A percentile compares a stretch with the other conserved stretches of the same genome.
These are phyloP conservation scores for Gastrophryne carolinensis DNA, from an alignment of 2,797 vertebrate species.

Conservation along the genomic window DNA sequence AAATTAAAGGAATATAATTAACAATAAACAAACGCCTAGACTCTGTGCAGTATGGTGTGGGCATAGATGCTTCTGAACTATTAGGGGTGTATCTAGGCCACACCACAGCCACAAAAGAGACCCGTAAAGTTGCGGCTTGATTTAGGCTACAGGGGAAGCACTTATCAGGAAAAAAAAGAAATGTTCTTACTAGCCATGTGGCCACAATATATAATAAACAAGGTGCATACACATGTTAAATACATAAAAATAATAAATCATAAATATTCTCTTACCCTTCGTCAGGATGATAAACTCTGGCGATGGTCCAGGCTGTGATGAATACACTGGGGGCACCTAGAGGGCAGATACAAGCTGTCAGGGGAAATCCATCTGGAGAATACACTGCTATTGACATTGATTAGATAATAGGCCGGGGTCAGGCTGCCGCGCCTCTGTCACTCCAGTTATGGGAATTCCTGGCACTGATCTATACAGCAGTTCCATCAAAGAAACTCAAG, in stretches of 20 bases:
- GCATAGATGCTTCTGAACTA: too few species aligned
- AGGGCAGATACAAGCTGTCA: background rate
- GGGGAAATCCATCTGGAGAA: background rate
- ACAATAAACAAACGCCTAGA: too few species aligned
- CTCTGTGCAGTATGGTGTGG: too few species aligned
- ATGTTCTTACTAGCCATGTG: too few species aligned
- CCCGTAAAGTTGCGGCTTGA: too few species aligned
- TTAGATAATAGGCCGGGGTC: background rate
- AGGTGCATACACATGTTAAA: background rate
- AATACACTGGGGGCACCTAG: slow-evolving; percentile 86
- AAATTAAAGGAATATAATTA: too few species aligned
- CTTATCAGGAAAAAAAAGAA: too few species aligned
- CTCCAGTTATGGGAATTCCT: background rate
- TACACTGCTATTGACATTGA: background rate
- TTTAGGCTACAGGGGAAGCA: too few species aligned
- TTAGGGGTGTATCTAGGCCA: too few species aligned
- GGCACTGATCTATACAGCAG: background rate
- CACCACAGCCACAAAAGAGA: too few species aligned
- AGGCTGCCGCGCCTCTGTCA: too few species aligned
- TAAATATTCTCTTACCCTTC: slow-evolving; percentile 65
- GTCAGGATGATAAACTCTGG: slow-evolving; percentile 79
- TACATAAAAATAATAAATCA: background rate
- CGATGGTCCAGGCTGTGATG: slow-evolving; percentile 84
- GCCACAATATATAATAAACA: background rate
- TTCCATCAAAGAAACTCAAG: background rate